phyloP scores from a whole-genome alignment of 2,113 vertebrate species.

The Lepidothrix coronata region DNA sequence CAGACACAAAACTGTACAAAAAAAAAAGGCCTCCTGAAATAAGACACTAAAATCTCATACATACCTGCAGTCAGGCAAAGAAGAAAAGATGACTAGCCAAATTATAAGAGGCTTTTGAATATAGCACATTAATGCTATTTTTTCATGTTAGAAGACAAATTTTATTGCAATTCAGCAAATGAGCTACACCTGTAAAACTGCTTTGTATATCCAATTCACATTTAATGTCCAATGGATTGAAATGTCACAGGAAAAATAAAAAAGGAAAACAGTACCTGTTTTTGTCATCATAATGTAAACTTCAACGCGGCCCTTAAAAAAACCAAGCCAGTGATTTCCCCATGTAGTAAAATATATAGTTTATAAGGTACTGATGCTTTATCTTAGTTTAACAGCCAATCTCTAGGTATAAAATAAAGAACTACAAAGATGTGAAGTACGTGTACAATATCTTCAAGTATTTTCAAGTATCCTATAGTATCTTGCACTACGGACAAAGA shows the following conservation, averaged over 20 bases:
- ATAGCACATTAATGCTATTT: constrained; percentile 59
- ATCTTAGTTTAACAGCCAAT: constrained; percentile 27
- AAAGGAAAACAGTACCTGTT: constrained; percentile 50
- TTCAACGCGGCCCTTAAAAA: constrained; percentile 1
- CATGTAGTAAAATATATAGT: constrained; percentile 47
- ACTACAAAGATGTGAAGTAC: constrained; percentile 53
- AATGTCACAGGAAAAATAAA: constrained; percentile 45
- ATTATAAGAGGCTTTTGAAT: background rate
- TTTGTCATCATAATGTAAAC: constrained; percentile 51
- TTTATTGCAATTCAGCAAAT: constrained; percentile 66
- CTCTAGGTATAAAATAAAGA: constrained; percentile 54
- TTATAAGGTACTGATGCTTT: constrained; percentile 38
- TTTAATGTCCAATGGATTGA: constrained; percentile 46
- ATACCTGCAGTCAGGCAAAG: background rate
- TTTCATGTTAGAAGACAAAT: constrained; percentile 45
- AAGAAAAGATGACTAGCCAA: background rate
- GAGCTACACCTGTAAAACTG: constrained; percentile 51
- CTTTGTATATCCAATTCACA: constrained; percentile 45
- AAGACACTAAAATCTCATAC: background rate
- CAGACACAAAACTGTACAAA: background rate
- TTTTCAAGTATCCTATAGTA: constrained; percentile 47
- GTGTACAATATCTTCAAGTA: constrained; percentile 46
- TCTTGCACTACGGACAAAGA: constrained; percentile 24
- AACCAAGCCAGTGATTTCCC: constrained; percentile 23
- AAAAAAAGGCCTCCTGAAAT: background rate